Evolutionary conservation across 2,888 invertebrate species (phyloP).

Genomic region (Herminia tarsipennalis): DNA sequence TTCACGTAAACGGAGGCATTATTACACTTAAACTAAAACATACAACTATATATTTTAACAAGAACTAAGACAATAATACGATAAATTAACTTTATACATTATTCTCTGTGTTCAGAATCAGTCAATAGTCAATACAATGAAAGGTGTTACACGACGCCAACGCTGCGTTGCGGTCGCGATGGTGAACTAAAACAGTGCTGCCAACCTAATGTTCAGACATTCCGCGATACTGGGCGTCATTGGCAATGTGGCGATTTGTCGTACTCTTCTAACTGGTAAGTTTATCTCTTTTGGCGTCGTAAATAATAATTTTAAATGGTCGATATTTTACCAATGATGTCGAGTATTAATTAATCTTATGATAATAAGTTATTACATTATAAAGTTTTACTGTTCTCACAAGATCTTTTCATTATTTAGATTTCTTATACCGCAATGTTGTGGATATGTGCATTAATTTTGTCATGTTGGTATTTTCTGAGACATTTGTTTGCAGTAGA

Average conservation of each 20-base stretch:
- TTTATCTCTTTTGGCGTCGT: conserved; percentile 54
- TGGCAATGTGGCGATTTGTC: conserved; percentile 76
- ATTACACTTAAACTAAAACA: conserved; percentile 83
- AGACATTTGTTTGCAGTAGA: conserved; percentile 33
- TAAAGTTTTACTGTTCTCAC: not conserved
- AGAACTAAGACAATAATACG: conserved; percentile 83
- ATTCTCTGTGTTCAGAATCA: conserved; percentile 87
- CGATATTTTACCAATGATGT: conserved; percentile 9
- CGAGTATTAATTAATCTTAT: conserved; percentile 10
- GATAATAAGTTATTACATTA: conserved; percentile 9
- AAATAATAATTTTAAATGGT: conserved; percentile 21
- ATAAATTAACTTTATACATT: conserved; percentile 88
- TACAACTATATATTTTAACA: conserved; percentile 79
- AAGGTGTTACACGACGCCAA: conserved; percentile 89
- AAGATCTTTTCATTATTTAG: conserved; percentile 8
- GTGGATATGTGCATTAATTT: conserved; percentile 40
- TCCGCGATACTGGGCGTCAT: conserved; percentile 79
- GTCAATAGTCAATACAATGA: conserved; percentile 91
- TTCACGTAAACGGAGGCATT: conserved; percentile 83
- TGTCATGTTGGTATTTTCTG: conserved; percentile 48
- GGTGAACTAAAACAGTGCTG: conserved; percentile 79
- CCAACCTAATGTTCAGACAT: conserved; percentile 73
- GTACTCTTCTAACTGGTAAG: conserved; percentile 60
- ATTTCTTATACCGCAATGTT: conserved; percentile 21
- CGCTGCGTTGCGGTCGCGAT: conserved; percentile 85